Conservation (phyloP, 2,113 vertebrate species). For the Gopherus evgoodei region DNA sequence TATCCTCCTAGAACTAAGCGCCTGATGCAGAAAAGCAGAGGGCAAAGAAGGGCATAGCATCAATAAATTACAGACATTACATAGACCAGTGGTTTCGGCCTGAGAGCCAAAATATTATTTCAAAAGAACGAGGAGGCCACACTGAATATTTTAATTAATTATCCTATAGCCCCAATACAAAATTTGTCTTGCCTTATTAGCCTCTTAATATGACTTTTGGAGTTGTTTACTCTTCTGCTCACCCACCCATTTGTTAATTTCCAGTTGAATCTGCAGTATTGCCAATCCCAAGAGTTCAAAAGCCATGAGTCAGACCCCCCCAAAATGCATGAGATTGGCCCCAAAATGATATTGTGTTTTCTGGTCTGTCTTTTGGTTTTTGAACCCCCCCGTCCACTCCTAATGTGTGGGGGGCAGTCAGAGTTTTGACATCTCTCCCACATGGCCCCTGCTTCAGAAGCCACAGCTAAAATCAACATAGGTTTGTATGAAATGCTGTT, state of each 20-base stretch:
- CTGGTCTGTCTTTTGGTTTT: background rate
- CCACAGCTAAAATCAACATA: background rate
- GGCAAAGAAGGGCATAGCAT: background rate
- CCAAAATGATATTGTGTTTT: no score
- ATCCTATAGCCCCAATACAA: no score
- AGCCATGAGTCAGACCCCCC: no score
- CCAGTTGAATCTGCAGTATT: no score
- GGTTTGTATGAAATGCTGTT: rapidly evolving
- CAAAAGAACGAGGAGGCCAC: background rate
- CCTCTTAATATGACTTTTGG: no score
- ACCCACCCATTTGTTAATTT: no score
- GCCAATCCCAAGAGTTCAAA: no score
- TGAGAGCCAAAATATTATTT: background rate
- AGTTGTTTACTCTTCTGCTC: no score
- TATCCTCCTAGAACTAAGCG: background rate
- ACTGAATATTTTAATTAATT: no score
- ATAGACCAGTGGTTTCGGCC: background rate
- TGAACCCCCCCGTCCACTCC: background rate
- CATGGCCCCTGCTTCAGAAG: background rate
- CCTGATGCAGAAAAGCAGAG: background rate
- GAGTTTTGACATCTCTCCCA: background rate
- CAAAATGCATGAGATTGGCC: no score
- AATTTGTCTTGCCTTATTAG: no score
- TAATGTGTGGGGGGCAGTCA: background rate
- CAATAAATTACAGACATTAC: background rate